Evolutionary conservation across 1,140 invertebrate genomes (phyloP).

Genomic region (Melitaea cinxia): DNA sequence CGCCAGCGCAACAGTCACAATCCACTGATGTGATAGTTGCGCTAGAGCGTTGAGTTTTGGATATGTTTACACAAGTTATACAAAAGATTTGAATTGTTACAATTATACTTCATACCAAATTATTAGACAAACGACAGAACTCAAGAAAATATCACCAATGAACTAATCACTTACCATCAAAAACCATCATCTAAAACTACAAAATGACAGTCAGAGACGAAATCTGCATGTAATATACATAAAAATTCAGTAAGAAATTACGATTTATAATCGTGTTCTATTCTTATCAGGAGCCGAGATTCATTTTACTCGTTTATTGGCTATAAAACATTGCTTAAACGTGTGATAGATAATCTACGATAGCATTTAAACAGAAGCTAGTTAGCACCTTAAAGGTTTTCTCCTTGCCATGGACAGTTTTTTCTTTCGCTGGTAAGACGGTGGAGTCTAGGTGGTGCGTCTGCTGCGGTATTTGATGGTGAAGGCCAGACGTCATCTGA

Average conservation of each 20-base stretch:
- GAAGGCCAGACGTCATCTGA: slow-evolving; percentile 77
- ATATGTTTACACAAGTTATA: too few relatives aligned
- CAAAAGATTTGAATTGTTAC: too few relatives aligned
- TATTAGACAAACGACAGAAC: too few relatives aligned
- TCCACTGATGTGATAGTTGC: too few relatives aligned
- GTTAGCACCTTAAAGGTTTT: slow-evolving; percentile 75
- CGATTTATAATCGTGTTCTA: slow-evolving; percentile 11
- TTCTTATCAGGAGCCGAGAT: slow-evolving; percentile 14
- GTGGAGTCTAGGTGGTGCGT: slow-evolving; percentile 72
- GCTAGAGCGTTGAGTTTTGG: too few relatives aligned
- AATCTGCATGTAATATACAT: slow-evolving; percentile 10
- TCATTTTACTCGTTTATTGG: slow-evolving; percentile 22
- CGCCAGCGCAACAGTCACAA: too few relatives aligned
- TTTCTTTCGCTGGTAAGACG: slow-evolving; percentile 70
- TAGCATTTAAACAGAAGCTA: slow-evolving; percentile 12
- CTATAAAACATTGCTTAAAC: slow-evolving; percentile 17
- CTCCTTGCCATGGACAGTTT: slow-evolving; percentile 79
- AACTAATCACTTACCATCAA: too few relatives aligned
- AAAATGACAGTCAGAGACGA: slow-evolving; percentile 5
- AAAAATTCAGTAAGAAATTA: background rate
- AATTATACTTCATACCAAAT: too few relatives aligned
- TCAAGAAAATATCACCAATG: too few relatives aligned
- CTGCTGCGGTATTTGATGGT: slow-evolving; percentile 74
- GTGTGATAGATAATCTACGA: slow-evolving; percentile 8
- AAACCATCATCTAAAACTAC: background rate